phyloP scores from a whole-genome alignment of 1,140 invertebrate genomes.

The Anthonomus grandis region DNA sequence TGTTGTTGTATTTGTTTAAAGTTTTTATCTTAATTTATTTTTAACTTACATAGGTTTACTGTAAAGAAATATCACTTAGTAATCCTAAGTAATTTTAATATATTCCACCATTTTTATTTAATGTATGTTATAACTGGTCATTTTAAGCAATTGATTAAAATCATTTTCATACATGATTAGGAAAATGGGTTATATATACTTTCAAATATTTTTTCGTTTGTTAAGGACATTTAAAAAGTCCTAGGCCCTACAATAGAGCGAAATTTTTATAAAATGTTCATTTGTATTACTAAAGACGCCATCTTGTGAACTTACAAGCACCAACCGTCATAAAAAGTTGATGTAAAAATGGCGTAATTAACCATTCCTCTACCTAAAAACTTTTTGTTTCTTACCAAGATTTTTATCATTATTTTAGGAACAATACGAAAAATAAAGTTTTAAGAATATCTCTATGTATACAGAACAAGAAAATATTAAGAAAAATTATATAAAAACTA shows the following conservation, averaged over 20 bases:
- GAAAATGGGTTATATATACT: not conserved
- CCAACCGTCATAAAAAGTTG: conserved; percentile 42
- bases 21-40: too few species aligned
- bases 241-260: conserved; percentile 22
- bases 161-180: not conserved
- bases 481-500: too few species aligned
- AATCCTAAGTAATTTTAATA: too few species aligned
- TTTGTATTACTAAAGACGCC: conserved; percentile 24
- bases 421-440: too few species aligned
- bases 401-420: not conserved
- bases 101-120: too few species aligned
- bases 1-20: not conserved
- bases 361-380: conserved; percentile 28
- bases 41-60: too few species aligned
- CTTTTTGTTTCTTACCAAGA: conserved; percentile 16
- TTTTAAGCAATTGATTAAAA: not conserved
- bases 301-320: conserved; percentile 33
- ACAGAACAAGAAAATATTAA: too few species aligned
- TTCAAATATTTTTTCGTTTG: not conserved
- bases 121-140: not conserved
- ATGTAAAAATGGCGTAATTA: conserved; percentile 45
- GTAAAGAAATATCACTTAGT: too few species aligned
- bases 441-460: too few species aligned
- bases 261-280: conserved; percentile 8
- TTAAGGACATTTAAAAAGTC: conserved; percentile 4